Conservation (phyloP, 2,888 invertebrate genomes). For the Ommatoiulus sabulosus region DNA sequence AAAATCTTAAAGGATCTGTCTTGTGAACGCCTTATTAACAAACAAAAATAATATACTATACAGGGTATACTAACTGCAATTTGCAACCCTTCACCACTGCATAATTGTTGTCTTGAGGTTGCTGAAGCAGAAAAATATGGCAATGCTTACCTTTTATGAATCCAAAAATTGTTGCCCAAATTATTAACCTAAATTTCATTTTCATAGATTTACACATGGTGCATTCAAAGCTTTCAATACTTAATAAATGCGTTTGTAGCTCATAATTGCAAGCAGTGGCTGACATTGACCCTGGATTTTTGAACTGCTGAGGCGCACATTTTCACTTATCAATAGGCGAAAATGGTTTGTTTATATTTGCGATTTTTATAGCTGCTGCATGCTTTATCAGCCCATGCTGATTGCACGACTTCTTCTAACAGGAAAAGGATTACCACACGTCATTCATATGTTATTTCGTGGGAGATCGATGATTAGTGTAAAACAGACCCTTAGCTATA, state of each 20-base stretch:
- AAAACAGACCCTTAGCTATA: not conserved
- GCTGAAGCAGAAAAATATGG: not conserved
- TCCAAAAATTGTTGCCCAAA: slow-evolving; percentile 18
- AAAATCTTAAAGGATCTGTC: not conserved
- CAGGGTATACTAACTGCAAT: no score
- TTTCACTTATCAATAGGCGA: not conserved
- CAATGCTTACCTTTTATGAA: slow-evolving; percentile 1
- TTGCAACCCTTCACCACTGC: no score
- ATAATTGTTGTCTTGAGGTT: no score
- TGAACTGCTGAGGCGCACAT: not conserved
- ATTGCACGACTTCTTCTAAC: not conserved
- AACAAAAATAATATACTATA: not conserved
- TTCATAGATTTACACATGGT: not conserved
- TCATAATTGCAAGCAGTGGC: not conserved
- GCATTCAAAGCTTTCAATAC: not conserved
- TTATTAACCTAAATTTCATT: not conserved
- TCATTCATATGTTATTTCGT: not conserved
- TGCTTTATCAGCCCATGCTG: not conserved
- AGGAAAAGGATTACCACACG: not conserved
- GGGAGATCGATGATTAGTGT: not conserved
- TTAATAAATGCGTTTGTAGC: not conserved
- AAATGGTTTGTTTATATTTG: slow-evolving; percentile 12
- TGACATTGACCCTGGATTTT: slow-evolving; percentile 34
- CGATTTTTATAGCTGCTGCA: not conserved
- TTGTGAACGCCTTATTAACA: not conserved